Conservation (phyloP, 92 coral and sea anemone species). For the Anthopleura xanthogrammica region DNA sequence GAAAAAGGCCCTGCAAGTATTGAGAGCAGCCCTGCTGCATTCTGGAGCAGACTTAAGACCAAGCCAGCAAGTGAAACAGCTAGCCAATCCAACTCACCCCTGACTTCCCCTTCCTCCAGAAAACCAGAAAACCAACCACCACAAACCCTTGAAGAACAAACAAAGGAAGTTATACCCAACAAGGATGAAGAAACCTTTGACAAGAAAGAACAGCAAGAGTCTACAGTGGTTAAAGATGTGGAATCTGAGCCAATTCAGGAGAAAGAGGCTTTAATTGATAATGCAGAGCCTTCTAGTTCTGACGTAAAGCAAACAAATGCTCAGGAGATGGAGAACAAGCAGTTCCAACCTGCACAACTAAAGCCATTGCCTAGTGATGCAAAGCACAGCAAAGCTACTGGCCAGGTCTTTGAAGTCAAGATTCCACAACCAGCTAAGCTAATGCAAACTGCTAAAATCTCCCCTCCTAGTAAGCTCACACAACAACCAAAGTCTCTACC, state of each 20-base stretch:
- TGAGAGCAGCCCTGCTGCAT: constrained; percentile 57
- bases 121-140: constrained; percentile 10
- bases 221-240: not conserved
- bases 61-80: constrained; percentile 9
- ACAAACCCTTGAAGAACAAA: not conserved
- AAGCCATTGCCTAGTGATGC: constrained; percentile 15
- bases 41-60: constrained; percentile 59
- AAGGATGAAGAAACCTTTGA: constrained; percentile 7
- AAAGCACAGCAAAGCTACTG: constrained; percentile 1
- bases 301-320: not conserved
- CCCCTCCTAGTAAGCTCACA: not conserved
- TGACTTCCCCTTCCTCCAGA: constrained; percentile 16
- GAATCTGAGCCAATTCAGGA: not conserved
- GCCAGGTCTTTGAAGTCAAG: constrained; percentile 30
- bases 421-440: constrained; percentile 22
- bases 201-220: constrained; percentile 3
- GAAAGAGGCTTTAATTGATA: not conserved
- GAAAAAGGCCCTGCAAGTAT: constrained; percentile 35
- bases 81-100: not conserved
- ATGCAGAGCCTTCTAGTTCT: not conserved
- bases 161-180: not conserved
- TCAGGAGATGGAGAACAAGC: not conserved
- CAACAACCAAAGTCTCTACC: constrained; percentile 1
- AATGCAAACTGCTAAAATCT: not conserved
- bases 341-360: constrained; percentile 13